Evolutionary conservation across 2,797 vertebrate genomes (phyloP), one percentile per base, ranked within the genome.

Genomic region (Enteromius viviparus): DNA sequence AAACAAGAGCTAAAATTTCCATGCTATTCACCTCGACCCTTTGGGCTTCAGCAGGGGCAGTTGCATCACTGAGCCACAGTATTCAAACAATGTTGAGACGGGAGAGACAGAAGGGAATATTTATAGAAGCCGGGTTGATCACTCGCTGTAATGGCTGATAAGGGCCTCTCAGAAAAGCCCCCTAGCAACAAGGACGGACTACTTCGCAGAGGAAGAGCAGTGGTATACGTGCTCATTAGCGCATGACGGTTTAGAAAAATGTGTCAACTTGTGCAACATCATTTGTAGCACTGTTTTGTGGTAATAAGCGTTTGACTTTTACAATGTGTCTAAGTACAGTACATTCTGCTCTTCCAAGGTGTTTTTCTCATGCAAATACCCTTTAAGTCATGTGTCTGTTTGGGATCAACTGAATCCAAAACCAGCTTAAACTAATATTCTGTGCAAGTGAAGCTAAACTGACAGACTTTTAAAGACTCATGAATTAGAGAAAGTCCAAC

Each of bases 181-280:
- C 87, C 70, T 85, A 83, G 86, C 85, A 87, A 87, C 88, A 87
- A 78, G 82, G 65, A 87, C 85, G 71, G 80, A 42, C 51, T 55
- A 55, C 40, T 55, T 51, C 19, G 68, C 21, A 9, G n/a, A 76
- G 45, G 19, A 32, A 37, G 53, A 62, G 49, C n/a, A 71, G 19
- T 15, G 68, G 51, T 70, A 17, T 53, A 51, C 49, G 10, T 12
- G 17, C 51, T 76, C 37, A 11, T 60, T 60, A 42, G n/a, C 1
- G n/a, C 40, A 23, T 15, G 40, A 17, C 5, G 40, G 11, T 45
- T 75, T 51, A 42, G 8, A 74, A 40, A 60, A 60, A 76, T 62
- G 37, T 19, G 34, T 42, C 53, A 60, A 60, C 21, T 76, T 7
- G 10, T n/a, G 71, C 29, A 12, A n/a, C 12, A 34, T 37, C 29